Evolutionary conservation across 92 coral and sea anemone genomes (phyloP), one percentile per base, ranked within the genome.

Genomic region (Scolanthus callimorphus): DNA sequence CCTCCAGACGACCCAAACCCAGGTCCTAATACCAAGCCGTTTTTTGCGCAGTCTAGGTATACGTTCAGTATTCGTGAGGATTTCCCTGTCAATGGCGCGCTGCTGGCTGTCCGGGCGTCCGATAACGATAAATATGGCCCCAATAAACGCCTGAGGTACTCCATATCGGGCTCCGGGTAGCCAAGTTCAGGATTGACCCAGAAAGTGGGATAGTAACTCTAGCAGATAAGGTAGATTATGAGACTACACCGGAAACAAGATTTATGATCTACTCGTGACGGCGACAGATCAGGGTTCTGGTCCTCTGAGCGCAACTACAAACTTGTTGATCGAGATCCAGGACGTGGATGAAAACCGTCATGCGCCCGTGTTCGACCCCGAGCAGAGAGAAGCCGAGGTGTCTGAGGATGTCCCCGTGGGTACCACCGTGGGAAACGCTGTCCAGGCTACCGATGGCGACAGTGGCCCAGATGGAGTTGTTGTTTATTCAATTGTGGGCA

Each of bases 381-480:
- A 49, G 25, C 85, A 78, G 56, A 62, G 10, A 12, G 68, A 20
- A 3, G 71, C 48, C 1, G 31, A 25, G 0, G 63, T 85, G 6
- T 13, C 11, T 8, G 92, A 85, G 30, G 31, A 70, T 28, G 27
- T 25, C 30, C 50, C 39, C n/a, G 21, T 29, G 4, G 69, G 69
- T 2, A 44, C 83, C 0, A 3, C 29, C 2, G 70, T 85, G 2
- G 73, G 61, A 6, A 22, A 54, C 1, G 63, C 74, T 3, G 58
- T 79, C 10, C 46, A 60, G 15, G 92, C 87, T 31, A 74, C 62
- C 23, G 92, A 85, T 55, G 27, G 25, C 0, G 91, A 85, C 37
- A 21, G 66, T 21, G 65, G 74, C 0, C 31, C 57, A 2, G 78
- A 78, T 57, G 85, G 79, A 4, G 49, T 62, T 29, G 15, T 78